These are phyloP conservation scores for Drosophila ezoana DNA, from an alignment of 2,888 invertebrate genomes.

Conservation along the genomic window DNA sequence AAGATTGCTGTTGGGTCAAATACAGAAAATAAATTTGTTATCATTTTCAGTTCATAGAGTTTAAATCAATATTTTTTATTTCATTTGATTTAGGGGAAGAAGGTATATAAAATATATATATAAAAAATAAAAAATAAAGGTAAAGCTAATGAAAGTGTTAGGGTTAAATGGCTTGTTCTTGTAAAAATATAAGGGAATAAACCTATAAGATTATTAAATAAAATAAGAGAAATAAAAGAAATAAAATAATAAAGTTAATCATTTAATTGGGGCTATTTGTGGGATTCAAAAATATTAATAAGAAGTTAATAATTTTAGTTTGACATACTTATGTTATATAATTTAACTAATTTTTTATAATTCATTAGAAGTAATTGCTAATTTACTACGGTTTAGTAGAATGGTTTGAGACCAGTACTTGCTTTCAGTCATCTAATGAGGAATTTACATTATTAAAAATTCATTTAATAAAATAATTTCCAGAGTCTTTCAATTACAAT, in stretches of 20 bases:
- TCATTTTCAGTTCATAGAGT: conserved; percentile 73
- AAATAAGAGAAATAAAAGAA: conserved; percentile 85
- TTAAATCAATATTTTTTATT: conserved; percentile 83
- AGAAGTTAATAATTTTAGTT: conserved; percentile 87
- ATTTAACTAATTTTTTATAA: conserved; percentile 85
- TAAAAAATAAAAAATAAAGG: too few relatives aligned
- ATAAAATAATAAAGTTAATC: conserved; percentile 85
- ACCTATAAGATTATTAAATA: conserved; percentile 88
- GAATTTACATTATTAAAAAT: conserved; percentile 84
- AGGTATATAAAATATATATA: conserved; percentile 85
- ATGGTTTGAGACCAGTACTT: conserved; percentile 90
- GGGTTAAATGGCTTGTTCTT: conserved; percentile 87
- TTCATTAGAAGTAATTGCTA: conserved; percentile 88
- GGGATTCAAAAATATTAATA: conserved; percentile 88
- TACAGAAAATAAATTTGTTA: conserved; percentile 83
- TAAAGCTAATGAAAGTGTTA: conserved; percentile 87
- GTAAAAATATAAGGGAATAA: conserved; percentile 91
- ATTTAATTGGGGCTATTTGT: conserved; percentile 89
- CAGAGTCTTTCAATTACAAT: conserved; percentile 88
- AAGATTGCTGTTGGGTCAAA: conserved; percentile 88
- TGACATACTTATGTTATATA: conserved; percentile 88
- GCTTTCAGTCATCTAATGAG: conserved; percentile 89
- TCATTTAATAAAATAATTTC: conserved; percentile 87
- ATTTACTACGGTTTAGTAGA: conserved; percentile 88
- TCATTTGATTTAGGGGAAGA: conserved; percentile 75